phyloP scores from a whole-genome alignment of 2,888 invertebrate genomes.

The Cryptus armator region DNA sequence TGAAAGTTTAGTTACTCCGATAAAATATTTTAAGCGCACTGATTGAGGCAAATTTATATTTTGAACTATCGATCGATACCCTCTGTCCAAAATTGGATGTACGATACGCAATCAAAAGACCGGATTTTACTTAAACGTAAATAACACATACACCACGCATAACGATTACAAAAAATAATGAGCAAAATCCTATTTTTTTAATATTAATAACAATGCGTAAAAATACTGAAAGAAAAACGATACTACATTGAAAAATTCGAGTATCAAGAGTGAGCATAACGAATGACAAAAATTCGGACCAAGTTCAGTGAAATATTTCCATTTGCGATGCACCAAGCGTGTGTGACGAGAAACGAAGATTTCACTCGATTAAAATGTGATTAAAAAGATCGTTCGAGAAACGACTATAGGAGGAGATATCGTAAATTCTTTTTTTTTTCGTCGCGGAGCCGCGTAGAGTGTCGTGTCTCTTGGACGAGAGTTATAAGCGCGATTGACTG shows the following conservation, averaged over 20 bases:
- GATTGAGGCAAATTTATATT: not conserved
- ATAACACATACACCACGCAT: not conserved
- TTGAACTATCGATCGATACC: not conserved
- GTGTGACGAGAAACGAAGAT: not conserved
- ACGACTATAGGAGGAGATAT: not conserved
- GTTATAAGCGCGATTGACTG: constrained; percentile 62
- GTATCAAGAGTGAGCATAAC: not conserved
- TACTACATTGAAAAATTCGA: not conserved
- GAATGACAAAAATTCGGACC: constrained; percentile 9
- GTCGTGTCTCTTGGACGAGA: constrained; percentile 24
- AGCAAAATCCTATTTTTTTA: too few relatives aligned
- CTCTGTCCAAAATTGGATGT: not conserved
- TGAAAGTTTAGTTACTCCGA: not conserved
- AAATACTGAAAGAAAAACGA: not conserved
- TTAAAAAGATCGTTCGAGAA: constrained; percentile 1
- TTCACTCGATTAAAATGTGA: not conserved
- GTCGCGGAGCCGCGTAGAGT: constrained; percentile 22
- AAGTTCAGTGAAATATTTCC: constrained; percentile 16
- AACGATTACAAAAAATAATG: not conserved
- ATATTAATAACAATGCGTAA: too few relatives aligned
- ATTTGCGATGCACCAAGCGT: constrained; percentile 16
- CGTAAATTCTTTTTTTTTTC: constrained; percentile 19
- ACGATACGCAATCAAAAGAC: not conserved
- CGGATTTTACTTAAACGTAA: not conserved
- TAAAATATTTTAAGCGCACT: not conserved